phyloP scores from a whole-genome alignment of 2,113 vertebrate genomes.

The Corythoichthys intestinalis region DNA sequence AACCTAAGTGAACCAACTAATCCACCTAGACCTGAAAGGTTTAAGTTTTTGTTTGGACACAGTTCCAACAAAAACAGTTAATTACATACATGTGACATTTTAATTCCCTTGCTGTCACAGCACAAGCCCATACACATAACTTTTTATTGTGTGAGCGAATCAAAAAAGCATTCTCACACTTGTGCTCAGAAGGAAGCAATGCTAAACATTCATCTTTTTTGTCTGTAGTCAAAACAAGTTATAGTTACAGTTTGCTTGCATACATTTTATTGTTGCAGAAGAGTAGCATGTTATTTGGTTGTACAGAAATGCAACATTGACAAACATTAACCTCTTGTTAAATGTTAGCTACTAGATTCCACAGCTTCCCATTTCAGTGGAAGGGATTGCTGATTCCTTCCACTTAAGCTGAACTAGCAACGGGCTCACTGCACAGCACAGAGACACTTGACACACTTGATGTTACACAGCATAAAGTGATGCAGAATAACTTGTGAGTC shows the following conservation, averaged over 20 bases:
- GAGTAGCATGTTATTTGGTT: neutral
- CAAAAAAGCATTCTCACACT: neutral
- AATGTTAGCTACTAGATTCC: conserved; percentile 9
- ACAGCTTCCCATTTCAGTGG: conserved; percentile 32
- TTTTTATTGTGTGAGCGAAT: neutral
- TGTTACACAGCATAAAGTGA: conserved; percentile 10
- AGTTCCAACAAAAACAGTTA: neutral
- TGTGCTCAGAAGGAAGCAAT: neutral
- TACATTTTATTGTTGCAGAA: neutral
- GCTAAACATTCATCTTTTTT: neutral
- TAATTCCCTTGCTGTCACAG: neutral
- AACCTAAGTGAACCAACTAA: neutral
- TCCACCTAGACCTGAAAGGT: neutral
- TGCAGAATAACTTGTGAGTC: conserved; percentile 43
- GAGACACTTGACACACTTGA: conserved; percentile 33
- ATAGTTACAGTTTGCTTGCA: neutral
- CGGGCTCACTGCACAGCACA: conserved; percentile 15
- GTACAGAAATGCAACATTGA: neutral
- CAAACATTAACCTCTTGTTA: conserved; percentile 4
- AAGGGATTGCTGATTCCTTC: conserved; percentile 23
- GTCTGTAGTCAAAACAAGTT: neutral
- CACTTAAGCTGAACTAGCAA: conserved; percentile 43
- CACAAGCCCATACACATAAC: neutral
- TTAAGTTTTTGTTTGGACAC: neutral
- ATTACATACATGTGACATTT: neutral